Percentiles rank a stretch among this genome's conserved stretches.
These are phyloP conservation scores for Elaphurus davidianus DNA, from an alignment of 2,113 vertebrate genomes.

Conservation along the genomic window DNA sequence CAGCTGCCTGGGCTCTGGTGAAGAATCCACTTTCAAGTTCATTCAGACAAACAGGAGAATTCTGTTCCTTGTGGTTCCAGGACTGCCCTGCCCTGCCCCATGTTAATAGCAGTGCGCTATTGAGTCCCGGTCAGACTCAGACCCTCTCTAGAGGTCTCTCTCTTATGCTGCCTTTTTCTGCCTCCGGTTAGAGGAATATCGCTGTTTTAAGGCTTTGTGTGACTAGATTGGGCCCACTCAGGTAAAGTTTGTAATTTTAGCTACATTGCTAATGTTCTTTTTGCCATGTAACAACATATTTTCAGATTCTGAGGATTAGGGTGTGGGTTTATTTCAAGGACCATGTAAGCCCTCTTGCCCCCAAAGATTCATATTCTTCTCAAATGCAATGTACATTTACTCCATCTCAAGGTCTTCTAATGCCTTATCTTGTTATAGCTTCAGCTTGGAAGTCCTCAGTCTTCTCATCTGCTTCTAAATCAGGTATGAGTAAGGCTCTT, in stretches of 20 bases:
- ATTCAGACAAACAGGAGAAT: background rate
- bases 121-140: too few relatives aligned
- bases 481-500: background rate
- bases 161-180: background rate
- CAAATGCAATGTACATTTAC: background rate
- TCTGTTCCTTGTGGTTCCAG: background rate
- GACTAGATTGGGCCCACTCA: background rate
- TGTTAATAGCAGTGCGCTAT: background rate
- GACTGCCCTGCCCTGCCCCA: too few relatives aligned
- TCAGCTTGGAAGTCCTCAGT: background rate
- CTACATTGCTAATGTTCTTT: background rate
- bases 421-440: background rate
- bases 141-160: background rate
- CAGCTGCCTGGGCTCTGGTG: background rate
- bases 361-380: background rate
- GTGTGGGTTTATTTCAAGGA: background rate
- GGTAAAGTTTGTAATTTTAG: background rate
- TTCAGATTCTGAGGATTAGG: background rate
- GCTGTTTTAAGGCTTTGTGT: background rate
- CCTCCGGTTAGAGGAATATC: background rate
- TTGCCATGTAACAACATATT: background rate
- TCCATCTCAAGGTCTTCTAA: background rate
- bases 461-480: background rate
- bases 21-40: background rate
- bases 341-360: fast-evolving